phyloP scores from a whole-genome alignment of 2,888 invertebrate genomes.

The Nomada fucata region DNA sequence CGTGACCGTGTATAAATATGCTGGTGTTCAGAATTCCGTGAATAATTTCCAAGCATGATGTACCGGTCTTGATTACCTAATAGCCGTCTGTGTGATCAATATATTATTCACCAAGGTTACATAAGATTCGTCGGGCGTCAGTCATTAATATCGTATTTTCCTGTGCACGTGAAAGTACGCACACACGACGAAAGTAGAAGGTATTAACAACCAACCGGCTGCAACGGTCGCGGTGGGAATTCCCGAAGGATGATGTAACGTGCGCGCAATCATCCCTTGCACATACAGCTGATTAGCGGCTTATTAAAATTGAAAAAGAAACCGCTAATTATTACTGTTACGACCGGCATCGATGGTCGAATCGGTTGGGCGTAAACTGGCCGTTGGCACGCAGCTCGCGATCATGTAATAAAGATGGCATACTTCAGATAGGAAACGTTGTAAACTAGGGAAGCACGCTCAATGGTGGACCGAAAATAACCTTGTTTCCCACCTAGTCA shows the following conservation, averaged over 20 bases:
- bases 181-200: slow-evolving; percentile 46
- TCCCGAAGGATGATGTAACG: slow-evolving; percentile 36
- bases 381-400: slow-evolving; percentile 73
- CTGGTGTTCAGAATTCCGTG: background rate
- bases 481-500: slow-evolving; percentile 71
- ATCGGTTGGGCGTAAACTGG: slow-evolving; percentile 76
- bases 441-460: slow-evolving; percentile 74
- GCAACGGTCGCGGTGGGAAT: slow-evolving; percentile 32
- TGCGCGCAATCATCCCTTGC: slow-evolving; percentile 34
- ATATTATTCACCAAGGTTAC: slow-evolving; percentile 1
- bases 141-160: slow-evolving; percentile 13
- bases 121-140: slow-evolving; percentile 6
- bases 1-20: too few relatives aligned
- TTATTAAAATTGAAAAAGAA: slow-evolving; percentile 77
- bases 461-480: slow-evolving; percentile 70
- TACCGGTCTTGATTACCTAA: too few relatives aligned
- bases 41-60: background rate
- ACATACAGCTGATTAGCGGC: slow-evolving; percentile 63
- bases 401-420: slow-evolving; percentile 79
- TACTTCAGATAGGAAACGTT: slow-evolving; percentile 77
- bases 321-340: slow-evolving; percentile 76
- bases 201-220: slow-evolving; percentile 44
- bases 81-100: background rate
- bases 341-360: slow-evolving; percentile 71
- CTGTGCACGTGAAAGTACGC: background rate